phyloP scores from a whole-genome alignment of 2,113 vertebrate species.

The Aphyosemion australe region DNA sequence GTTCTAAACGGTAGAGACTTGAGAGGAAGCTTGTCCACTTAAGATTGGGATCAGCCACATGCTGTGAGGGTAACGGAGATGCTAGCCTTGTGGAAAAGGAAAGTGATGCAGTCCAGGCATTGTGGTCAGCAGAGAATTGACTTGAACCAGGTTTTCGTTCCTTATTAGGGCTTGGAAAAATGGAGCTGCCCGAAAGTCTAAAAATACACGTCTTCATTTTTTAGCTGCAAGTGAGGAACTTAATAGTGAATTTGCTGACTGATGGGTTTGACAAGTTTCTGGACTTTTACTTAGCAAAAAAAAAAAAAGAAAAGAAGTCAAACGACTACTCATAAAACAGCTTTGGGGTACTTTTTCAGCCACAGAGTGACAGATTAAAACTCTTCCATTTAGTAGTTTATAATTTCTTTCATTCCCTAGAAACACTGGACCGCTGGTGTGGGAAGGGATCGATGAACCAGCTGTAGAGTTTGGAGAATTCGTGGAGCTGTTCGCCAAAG shows the following conservation, averaged over 20 bases:
- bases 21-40: conserved; percentile 69
- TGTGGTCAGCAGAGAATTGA: conserved; percentile 53
- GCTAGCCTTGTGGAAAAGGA: conserved; percentile 71
- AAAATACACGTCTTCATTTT: conserved; percentile 40
- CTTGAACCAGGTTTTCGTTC: conserved; percentile 55
- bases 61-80: conserved; percentile 59
- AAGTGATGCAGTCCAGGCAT: conserved; percentile 66
- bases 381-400: conserved; percentile 6
- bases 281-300: conserved; percentile 10
- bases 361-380: background rate
- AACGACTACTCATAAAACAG: conserved; percentile 15
- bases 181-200: conserved; percentile 30
- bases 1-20: conserved; percentile 61
- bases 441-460: conserved; percentile 95
- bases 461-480: conserved; percentile 93
- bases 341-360: conserved; percentile 14
- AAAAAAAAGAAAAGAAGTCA: conserved; percentile 28
- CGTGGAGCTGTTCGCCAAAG: conserved; percentile 95
- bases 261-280: conserved; percentile 20
- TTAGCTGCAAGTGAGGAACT: conserved; percentile 34
- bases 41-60: conserved; percentile 66
- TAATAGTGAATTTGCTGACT: conserved; percentile 31
- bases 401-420: conserved; percentile 72
- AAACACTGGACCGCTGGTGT: conserved; percentile 84
- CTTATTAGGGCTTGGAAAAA: conserved; percentile 56